Conservation (phyloP, 2,797 vertebrate genomes). For the Delichon dasypus region DNA sequence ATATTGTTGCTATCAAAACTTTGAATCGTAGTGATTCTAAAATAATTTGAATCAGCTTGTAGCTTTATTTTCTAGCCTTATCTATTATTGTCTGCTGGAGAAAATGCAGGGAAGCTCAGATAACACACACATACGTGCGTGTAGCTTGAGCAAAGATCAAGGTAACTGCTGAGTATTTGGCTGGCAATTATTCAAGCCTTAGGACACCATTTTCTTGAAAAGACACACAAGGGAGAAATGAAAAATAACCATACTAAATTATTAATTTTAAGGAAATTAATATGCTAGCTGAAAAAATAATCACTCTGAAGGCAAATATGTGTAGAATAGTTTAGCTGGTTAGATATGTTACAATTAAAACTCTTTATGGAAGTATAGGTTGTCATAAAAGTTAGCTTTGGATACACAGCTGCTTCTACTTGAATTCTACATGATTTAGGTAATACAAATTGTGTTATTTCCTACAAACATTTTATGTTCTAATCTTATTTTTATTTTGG, state of each 20-base stretch:
- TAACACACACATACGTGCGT: background rate
- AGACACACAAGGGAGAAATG: constrained; percentile 5
- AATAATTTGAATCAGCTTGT: background rate
- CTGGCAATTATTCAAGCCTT: constrained; percentile 43
- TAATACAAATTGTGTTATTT: constrained; percentile 1
- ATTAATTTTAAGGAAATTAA: constrained; percentile 48
- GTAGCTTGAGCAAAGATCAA: background rate
- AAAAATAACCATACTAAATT: constrained; percentile 48
- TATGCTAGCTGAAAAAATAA: constrained; percentile 14
- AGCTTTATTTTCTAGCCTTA: background rate
- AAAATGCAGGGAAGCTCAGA: background rate
- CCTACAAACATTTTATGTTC: background rate
- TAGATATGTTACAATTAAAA: background rate
- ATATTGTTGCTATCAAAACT: background rate
- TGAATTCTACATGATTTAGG: background rate
- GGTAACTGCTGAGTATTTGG: background rate
- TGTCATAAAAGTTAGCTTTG: background rate
- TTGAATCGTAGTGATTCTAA: background rate
- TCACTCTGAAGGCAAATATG: constrained; percentile 28
- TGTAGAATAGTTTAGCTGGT: background rate
- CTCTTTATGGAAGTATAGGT: background rate
- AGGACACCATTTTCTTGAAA: constrained; percentile 45
- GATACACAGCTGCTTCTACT: background rate
- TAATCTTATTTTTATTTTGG: constrained; percentile 50
- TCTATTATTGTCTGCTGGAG: background rate